Base-by-base conservation (phyloP, 2,113 vertebrate genomes). In the Cyanistes caeruleus region DNA sequence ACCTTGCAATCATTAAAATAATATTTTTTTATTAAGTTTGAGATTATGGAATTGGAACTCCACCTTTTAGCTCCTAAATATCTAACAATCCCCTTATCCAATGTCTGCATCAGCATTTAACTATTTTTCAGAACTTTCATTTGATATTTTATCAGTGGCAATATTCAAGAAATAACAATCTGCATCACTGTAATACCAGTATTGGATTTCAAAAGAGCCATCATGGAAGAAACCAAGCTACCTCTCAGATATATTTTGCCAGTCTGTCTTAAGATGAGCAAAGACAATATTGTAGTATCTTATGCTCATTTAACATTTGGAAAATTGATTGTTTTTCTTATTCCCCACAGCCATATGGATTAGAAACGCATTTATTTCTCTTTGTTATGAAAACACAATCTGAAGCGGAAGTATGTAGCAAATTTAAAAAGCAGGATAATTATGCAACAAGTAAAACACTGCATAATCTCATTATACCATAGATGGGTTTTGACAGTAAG, bases 361-460 rank as follows among this genome's bases (percentile, higher is more conserved):
- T 87, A 95, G 59, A 84, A 92, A 78, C 15, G 64, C 8, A 89
- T 91, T 96, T 93, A 89, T 95, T 96, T 95, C 41, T 81, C 60
- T 78, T 63, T 92, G 75, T 95, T 90, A 92, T 41, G 39, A 87
- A 92, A 89, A 81, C 51, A 95, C 14, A 89, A 15, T 30, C 48
- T 95, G 73, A 89, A 84, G 44, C 0, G 0, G 23, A 92, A 91
- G 7, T 84, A 64, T 37, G 58, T 17, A 68, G 53, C 27, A 84
- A 95, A 87, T 82, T 90, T 43, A 78, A 64, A 93, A 93, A 63
- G 73, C 60, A 76, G 30, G 21, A 72, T 84, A 90, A 96, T 94
- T 84, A 87, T 64, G 33, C 31, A 95, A 91, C 31, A 75, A 87
- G n/a, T 82, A 95, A 89, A 53, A 49, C n/a, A 21, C 49, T 72